Percentiles rank a stretch among this genome's conserved stretches.
Evolutionary conservation across 1,140 invertebrate genomes (phyloP).

Genomic region (Parasteatoda tepidariorum): DNA sequence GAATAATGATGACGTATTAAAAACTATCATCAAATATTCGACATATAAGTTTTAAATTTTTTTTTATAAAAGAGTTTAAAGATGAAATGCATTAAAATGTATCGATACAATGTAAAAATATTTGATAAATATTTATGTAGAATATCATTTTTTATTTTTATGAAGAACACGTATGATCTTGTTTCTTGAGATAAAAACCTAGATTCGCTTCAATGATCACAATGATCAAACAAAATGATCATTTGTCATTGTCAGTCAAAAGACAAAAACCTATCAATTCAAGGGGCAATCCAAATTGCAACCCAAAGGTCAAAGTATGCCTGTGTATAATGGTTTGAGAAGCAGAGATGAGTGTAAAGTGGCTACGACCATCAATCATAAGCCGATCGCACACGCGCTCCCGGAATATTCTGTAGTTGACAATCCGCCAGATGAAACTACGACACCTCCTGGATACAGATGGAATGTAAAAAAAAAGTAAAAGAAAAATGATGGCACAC

Average conservation of each 20-base stretch:
- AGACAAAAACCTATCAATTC: constrained; percentile 21
- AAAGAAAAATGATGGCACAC: too few species aligned
- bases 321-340: constrained; percentile 12
- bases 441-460: neutral
- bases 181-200: too few species aligned
- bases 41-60: too few species aligned
- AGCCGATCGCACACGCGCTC: neutral
- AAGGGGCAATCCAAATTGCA: constrained; percentile 24
- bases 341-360: constrained; percentile 27
- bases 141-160: neutral
- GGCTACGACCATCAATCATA: constrained; percentile 47
- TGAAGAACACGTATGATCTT: neutral
- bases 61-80: too few species aligned
- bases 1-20: too few species aligned
- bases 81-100: too few species aligned
- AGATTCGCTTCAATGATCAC: neutral
- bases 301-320: constrained; percentile 13
- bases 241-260: constrained; percentile 32
- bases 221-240: neutral
- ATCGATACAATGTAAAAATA: too few species aligned
- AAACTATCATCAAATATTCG: too few species aligned
- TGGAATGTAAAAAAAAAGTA: too few species aligned
- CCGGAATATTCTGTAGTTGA: neutral
- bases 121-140: too few species aligned
- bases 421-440: neutral